Conservation (phyloP, 1,140 invertebrate genomes). For the Anadara kagoshimensis region DNA sequence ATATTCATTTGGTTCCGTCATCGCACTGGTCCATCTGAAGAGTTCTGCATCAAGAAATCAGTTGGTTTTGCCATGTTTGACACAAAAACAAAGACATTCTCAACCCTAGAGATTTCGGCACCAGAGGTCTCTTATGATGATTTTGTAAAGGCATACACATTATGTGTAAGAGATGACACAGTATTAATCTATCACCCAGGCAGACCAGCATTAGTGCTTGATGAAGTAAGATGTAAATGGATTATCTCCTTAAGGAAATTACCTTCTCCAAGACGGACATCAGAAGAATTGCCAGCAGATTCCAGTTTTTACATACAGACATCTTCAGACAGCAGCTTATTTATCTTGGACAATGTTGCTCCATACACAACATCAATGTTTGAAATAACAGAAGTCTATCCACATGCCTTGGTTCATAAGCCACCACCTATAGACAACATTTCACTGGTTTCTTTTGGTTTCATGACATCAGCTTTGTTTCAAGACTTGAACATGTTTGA, state of each 20-base stretch:
- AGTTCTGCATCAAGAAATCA: slow-evolving; percentile 70
- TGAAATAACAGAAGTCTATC: slow-evolving; percentile 62
- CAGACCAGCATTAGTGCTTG: slow-evolving; percentile 64
- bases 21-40: slow-evolving; percentile 69
- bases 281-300: slow-evolving; percentile 26
- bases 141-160: slow-evolving; percentile 61
- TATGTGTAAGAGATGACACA: slow-evolving; percentile 65
- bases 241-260: slow-evolving; percentile 59
- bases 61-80: slow-evolving; percentile 72
- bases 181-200: slow-evolving; percentile 67
- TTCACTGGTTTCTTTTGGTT: slow-evolving; percentile 62
- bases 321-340: slow-evolving; percentile 60
- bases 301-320: slow-evolving; percentile 63
- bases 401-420: slow-evolving; percentile 59
- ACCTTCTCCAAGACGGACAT: slow-evolving; percentile 42
- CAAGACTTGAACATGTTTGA: slow-evolving; percentile 51
- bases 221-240: slow-evolving; percentile 68
- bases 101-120: slow-evolving; percentile 61
- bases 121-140: slow-evolving; percentile 69
- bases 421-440: slow-evolving; percentile 70
- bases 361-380: slow-evolving; percentile 66
- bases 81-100: slow-evolving; percentile 64
- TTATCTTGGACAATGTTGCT: slow-evolving; percentile 65
- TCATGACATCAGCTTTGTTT: slow-evolving; percentile 49
- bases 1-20: slow-evolving; percentile 70